Evolutionary conservation across 1,140 invertebrate species (phyloP).

Genomic region (Octopus bimaculoides): DNA sequence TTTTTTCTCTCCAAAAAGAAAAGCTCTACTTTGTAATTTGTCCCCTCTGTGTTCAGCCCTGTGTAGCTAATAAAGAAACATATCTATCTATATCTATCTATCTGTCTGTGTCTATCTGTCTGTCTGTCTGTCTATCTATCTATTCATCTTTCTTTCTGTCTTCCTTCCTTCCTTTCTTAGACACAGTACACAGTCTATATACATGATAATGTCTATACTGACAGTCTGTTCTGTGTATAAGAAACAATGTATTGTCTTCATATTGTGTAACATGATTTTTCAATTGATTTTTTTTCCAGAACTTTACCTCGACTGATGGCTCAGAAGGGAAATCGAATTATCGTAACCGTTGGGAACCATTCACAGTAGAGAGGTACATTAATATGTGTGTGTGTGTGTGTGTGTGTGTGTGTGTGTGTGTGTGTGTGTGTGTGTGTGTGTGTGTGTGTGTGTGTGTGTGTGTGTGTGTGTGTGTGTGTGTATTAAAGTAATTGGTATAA

Average conservation of each 20-base stretch:
- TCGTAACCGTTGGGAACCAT: slow-evolving; percentile 37
- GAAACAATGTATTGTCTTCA: too few relatives aligned
- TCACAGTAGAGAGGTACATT: slow-evolving; percentile 50
- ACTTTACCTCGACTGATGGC: slow-evolving; percentile 28
- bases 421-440: not conserved
- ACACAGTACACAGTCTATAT: not conserved
- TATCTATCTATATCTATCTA: too few relatives aligned
- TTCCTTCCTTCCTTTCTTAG: not conserved
- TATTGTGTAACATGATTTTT: not conserved
- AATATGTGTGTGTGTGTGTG: not conserved
- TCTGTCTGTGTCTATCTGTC: too few relatives aligned
- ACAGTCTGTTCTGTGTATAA: too few relatives aligned
- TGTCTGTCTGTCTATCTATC: too few relatives aligned
- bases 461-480: not conserved
- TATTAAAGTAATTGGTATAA: too few relatives aligned
- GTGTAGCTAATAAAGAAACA: too few relatives aligned
- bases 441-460: not conserved
- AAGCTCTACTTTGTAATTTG: too few relatives aligned
- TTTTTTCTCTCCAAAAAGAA: too few relatives aligned
- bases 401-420: not conserved
- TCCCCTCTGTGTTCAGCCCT: too few relatives aligned
- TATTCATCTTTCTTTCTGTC: not conserved
- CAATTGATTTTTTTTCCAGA: slow-evolving; percentile 23
- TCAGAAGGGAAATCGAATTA: slow-evolving; percentile 28
- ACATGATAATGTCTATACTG: too few relatives aligned